Conservation (phyloP, 2,113 vertebrate species). For the Zosterops borbonicus region DNA sequence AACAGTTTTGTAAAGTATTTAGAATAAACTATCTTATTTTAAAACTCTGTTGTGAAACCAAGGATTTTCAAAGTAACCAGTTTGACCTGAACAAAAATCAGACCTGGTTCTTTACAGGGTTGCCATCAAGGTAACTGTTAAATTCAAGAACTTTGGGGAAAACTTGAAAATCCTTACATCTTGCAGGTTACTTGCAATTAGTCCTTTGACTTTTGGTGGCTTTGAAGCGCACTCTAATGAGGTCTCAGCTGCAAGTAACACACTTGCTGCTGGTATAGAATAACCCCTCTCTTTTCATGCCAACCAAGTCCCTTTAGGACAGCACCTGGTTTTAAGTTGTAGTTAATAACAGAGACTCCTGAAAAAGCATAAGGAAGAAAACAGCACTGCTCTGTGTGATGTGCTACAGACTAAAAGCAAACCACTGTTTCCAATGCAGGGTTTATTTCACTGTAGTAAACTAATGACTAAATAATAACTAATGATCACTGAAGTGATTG, state of each 20-base stretch:
- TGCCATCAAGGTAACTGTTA: neutral
- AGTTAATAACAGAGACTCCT: neutral
- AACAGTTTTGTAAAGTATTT: neutral
- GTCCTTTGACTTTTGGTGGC: neutral
- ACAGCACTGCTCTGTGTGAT: fast-evolving
- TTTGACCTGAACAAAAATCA: neutral
- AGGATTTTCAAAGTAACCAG: neutral
- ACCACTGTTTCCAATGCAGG: neutral
- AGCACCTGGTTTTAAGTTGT: neutral
- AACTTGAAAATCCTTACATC: neutral
- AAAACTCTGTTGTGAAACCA: neutral
- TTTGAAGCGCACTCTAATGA: neutral
- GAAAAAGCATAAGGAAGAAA: neutral
- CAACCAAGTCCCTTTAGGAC: neutral
- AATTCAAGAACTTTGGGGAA: neutral
- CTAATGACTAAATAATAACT: neutral
- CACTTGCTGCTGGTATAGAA: neutral
- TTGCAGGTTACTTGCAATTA: neutral
- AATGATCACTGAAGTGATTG: neutral
- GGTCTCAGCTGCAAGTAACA: neutral
- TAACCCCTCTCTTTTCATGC: neutral
- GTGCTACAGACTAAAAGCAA: neutral
- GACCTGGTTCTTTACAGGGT: neutral
- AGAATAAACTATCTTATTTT: neutral
- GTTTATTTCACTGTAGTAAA: neutral